These are phyloP conservation scores for Ctenosaura bakeri DNA, from an alignment of 2,797 vertebrate species.

Conservation along the genomic window DNA sequence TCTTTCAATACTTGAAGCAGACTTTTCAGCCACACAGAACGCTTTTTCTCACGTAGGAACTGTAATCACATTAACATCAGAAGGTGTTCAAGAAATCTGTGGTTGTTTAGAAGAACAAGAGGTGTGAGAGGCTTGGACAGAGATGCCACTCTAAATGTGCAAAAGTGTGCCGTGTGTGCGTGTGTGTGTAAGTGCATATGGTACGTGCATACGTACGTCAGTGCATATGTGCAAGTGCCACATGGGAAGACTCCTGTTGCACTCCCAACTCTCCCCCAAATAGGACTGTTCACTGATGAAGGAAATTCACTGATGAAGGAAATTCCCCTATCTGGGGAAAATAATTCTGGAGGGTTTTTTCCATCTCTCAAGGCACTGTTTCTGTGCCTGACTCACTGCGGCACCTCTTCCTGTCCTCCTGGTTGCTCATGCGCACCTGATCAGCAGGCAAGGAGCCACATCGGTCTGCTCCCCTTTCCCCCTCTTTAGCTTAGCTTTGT, in stretches of 20 bases:
- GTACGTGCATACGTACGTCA: no score
- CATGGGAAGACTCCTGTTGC: no score
- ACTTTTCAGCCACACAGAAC: neutral
- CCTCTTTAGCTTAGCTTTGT: no score
- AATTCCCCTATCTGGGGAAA: neutral
- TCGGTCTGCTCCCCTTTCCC: no score
- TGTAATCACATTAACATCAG: no score
- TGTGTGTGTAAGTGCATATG: no score
- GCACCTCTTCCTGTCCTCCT: neutral
- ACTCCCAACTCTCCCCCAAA: neutral
- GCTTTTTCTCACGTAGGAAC: neutral
- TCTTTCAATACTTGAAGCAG: neutral
- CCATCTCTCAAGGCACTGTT: neutral
- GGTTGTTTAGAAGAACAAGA: neutral
- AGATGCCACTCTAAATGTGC: no score
- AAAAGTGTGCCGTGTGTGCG: neutral
- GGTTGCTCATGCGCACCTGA: neutral
- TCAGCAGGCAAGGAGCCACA: no score
- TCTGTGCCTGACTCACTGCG: neutral
- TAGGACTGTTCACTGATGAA: no score
- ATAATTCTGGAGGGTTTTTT: neutral
- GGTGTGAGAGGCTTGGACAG: neutral
- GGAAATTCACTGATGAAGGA: neutral
- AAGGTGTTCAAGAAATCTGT: neutral
- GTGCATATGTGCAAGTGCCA: fast-evolving